These are phyloP conservation scores for Monoplex corrugatus DNA, from an alignment of 2,888 invertebrate genomes.

Conservation along the genomic window DNA sequence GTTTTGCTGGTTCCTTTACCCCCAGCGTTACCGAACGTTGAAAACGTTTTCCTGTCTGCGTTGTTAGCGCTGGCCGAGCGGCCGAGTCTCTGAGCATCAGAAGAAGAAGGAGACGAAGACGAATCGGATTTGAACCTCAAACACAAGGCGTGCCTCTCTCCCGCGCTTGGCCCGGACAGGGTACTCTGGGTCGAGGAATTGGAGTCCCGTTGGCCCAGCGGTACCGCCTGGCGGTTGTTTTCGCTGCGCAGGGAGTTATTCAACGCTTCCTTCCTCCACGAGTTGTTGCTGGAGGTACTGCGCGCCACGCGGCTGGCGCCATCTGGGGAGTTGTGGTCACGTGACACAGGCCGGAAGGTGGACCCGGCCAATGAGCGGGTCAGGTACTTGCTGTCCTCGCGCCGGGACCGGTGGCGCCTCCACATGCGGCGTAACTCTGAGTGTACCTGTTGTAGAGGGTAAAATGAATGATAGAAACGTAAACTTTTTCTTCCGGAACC, in stretches of 20 bases:
- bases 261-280: slow-evolving; percentile 15
- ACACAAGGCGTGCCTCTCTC: background rate
- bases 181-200: slow-evolving; percentile 20
- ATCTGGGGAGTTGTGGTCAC: slow-evolving; percentile 43
- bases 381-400: slow-evolving; percentile 47
- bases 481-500: background rate
- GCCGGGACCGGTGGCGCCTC: slow-evolving; percentile 52
- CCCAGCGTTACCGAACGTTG: no score
- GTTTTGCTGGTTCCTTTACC: no score
- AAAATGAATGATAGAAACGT: background rate
- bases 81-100: background rate
- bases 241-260: background rate
- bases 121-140: background rate
- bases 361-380: slow-evolving; percentile 45
- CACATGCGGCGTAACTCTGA: slow-evolving; percentile 55
- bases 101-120: no score
- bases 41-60: no score
- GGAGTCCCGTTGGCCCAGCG: background rate
- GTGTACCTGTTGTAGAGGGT: slow-evolving; percentile 48
- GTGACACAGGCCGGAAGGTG: slow-evolving; percentile 45
- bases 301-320: background rate
- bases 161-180: background rate
- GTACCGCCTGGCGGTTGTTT: no score
- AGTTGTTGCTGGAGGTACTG: background rate
- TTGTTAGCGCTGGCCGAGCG: no score